Conservation (phyloP, 92 coral and sea anemone species). For the Epizoanthus rinbou region DNA sequence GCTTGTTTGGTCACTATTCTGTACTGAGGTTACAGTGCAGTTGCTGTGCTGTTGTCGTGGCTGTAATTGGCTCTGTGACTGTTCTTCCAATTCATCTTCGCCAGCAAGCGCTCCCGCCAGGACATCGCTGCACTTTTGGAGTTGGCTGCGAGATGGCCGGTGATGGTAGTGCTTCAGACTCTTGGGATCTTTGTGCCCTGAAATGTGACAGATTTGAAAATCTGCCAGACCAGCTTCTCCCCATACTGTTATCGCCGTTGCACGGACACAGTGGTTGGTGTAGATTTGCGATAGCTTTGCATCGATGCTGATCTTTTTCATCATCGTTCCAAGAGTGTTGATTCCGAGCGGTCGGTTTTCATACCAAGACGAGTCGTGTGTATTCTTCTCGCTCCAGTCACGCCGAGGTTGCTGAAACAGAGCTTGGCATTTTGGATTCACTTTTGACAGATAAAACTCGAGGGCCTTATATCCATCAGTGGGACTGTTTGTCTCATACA, state of each 20-base stretch:
- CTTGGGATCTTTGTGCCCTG: slow-evolving; percentile 52
- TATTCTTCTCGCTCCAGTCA: slow-evolving; percentile 40
- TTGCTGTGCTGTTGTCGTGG: background rate
- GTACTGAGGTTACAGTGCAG: slow-evolving; percentile 21
- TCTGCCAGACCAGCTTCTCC: slow-evolving; percentile 56
- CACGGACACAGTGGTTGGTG: slow-evolving; percentile 58
- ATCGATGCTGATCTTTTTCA: slow-evolving; percentile 53
- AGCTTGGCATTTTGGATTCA: slow-evolving; percentile 59
- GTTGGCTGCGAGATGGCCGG: slow-evolving; percentile 32
- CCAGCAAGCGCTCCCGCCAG: slow-evolving; percentile 35
- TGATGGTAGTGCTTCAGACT: slow-evolving; percentile 31
- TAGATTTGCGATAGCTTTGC: slow-evolving; percentile 35
- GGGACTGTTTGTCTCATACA: slow-evolving; percentile 49
- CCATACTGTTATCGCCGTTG: slow-evolving; percentile 56
- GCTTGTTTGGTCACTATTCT: slow-evolving; percentile 17
- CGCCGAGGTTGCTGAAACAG: slow-evolving; percentile 60
- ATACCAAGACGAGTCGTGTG: slow-evolving; percentile 42
- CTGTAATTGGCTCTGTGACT: background rate
- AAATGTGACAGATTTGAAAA: slow-evolving; percentile 58
- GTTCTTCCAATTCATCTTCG: slow-evolving; percentile 16
- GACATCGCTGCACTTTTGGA: slow-evolving; percentile 32
- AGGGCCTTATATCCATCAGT: slow-evolving; percentile 56
- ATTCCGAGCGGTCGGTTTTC: slow-evolving; percentile 64
- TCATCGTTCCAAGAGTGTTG: slow-evolving; percentile 51
- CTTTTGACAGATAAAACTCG: slow-evolving; percentile 48